Percentiles rank a stretch among this genome's conserved stretches.
Evolutionary conservation across 2,797 vertebrate species (phyloP).

Genomic region (Sphenodon punctatus): DNA sequence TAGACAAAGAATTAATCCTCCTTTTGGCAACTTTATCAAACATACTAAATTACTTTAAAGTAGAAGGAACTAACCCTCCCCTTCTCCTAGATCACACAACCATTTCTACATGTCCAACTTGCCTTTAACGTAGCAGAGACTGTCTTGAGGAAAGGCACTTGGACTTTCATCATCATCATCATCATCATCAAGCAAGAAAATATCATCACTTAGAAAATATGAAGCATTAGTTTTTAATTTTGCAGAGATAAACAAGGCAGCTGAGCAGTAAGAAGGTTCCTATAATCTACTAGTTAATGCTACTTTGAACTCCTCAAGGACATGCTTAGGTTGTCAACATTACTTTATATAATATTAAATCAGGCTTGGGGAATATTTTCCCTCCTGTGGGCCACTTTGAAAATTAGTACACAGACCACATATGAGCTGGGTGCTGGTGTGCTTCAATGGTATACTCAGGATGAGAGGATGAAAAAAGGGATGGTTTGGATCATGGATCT

Average conservation of each 20-base stretch:
- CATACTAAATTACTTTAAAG: not conserved
- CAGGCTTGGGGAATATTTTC: not conserved
- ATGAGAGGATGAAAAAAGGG: no score
- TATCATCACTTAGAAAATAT: not conserved
- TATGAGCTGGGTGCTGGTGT: no score
- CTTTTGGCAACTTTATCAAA: not conserved
- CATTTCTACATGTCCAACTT: not conserved
- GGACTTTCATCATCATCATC: not conserved
- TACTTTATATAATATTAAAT: not conserved
- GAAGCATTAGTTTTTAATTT: not conserved
- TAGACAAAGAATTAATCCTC: not conserved
- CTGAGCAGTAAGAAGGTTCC: not conserved
- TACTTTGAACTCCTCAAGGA: not conserved
- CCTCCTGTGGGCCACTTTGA: no score
- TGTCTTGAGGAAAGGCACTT: not conserved
- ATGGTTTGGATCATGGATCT: no score
- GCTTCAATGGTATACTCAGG: no score
- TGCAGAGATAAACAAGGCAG: not conserved
- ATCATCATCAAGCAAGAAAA: not conserved
- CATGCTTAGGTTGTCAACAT: not conserved
- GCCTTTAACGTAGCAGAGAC: not conserved
- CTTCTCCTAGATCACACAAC: not conserved
- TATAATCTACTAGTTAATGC: not conserved
- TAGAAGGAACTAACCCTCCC: not conserved
- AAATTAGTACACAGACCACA: no score